Evolutionary conservation across 1,140 invertebrate species (phyloP), one percentile per base, ranked within the genome.

Genomic region (Diabrotica virgifera): DNA sequence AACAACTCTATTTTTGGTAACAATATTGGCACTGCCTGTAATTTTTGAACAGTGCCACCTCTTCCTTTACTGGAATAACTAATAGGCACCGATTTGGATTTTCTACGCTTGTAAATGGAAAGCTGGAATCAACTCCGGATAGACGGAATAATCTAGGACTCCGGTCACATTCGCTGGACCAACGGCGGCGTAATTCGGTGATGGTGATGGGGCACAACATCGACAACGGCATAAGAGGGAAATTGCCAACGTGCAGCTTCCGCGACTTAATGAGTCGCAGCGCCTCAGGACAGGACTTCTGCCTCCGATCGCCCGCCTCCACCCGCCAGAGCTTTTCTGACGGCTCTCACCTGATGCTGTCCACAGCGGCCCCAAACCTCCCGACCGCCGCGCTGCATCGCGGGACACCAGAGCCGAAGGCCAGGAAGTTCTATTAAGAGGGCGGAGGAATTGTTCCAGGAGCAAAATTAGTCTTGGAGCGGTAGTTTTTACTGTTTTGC

Each of bases 181-280:
- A 46, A 46, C 40, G 40, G 40, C n/a, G 40, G 40, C 40, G 74
- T 78, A 78, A 78, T 78, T 76, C 75, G 71, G 75, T 72, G 72
- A 74, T 73, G 75, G n/a, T n/a, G n/a, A n/a, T n/a, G n/a, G n/a
- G n/a, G 60, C 74, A 67, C 74, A 72, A 70, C 74, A 76, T 46
- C 40, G n/a, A n/a, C n/a, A 46, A 46, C 8, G n/a, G 40, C 24
- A 24, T 24, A 24, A 24, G 24, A 75, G 75, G 74, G 76, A 78
- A 78, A 77, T 78, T 77, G 74, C 70, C 73, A 75, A 70, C 73
- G 76, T 76, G 74, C 75, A 73, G 77, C 74, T 78, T 78, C 77
- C 77, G 77, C 72, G 72, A 78, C 75, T 78, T 77, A 77, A 78
- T 78, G 77, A 78, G 74, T 71, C 69, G 70, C 71, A 77, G 73